Conservation (phyloP, 2,113 vertebrate genomes). For the Ascaphus truei region DNA sequence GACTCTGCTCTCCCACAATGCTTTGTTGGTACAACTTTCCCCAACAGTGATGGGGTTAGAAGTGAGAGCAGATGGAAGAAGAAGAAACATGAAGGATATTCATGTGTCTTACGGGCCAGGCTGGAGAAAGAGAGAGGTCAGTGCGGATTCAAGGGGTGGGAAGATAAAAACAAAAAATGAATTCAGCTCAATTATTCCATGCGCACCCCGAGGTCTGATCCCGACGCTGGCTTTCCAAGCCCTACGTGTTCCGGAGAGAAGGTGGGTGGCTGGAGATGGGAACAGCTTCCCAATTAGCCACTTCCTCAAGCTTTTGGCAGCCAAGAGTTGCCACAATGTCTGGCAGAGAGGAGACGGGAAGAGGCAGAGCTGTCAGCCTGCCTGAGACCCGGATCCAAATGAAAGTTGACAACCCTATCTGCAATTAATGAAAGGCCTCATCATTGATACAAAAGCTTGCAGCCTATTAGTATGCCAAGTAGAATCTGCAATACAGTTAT, state of each 20-base stretch:
- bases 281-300: conserved; percentile 45
- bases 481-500: too few species aligned
- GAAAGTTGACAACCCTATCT: conserved; percentile 1
- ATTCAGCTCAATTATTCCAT: conserved; percentile 40
- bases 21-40: conserved; percentile 4
- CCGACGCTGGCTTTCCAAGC: conserved; percentile 33
- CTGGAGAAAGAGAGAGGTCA: conserved; percentile 41
- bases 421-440: too few species aligned
- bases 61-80: conserved; percentile 13
- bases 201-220: conserved; percentile 40
- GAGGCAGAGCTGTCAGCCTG: not conserved
- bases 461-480: too few species aligned
- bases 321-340: conserved; percentile 36
- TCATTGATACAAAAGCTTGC: too few species aligned
- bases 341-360: not conserved
- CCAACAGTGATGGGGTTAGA: conserved; percentile 56
- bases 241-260: conserved; percentile 1
- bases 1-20: conserved; percentile 3
- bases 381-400: not conserved
- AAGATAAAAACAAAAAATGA: not conserved
- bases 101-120: not conserved
- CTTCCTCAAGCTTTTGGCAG: conserved; percentile 46
- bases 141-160: conserved; percentile 9
- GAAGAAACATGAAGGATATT: not conserved
- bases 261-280: conserved; percentile 33